phyloP scores from a whole-genome alignment of 2,888 invertebrate genomes.

The Automeris io region DNA sequence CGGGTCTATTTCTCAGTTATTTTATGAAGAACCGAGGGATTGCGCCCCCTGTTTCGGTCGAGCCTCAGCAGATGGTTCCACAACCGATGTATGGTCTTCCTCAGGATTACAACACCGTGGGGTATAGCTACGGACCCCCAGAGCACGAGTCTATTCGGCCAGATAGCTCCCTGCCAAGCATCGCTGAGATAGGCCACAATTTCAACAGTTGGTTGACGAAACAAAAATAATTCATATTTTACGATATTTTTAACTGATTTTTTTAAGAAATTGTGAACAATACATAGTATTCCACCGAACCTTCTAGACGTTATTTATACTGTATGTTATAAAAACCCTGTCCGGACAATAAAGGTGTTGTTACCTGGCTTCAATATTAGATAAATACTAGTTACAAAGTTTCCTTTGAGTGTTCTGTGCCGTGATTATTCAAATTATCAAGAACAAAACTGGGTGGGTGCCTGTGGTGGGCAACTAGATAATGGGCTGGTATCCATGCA shows the following conservation, averaged over 20 bases:
- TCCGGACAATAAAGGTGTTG: too few species aligned
- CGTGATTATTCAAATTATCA: too few species aligned
- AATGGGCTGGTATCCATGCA: too few species aligned
- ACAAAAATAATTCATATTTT: slow-evolving; percentile 14
- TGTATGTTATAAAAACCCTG: too few species aligned
- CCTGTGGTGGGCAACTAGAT: too few species aligned
- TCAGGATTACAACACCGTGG: slow-evolving; percentile 58
- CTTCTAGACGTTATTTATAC: too few species aligned
- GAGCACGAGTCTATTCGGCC: slow-evolving; percentile 37
- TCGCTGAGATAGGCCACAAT: slow-evolving; percentile 42
- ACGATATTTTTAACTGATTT: too few species aligned
- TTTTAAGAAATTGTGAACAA: too few species aligned
- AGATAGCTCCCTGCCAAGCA: slow-evolving; percentile 32
- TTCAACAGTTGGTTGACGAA: slow-evolving; percentile 52
- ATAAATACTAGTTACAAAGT: not conserved
- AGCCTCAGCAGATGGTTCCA: slow-evolving; percentile 14
- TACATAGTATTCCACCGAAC: too few species aligned
- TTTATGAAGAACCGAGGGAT: slow-evolving; percentile 42
- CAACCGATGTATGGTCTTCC: slow-evolving; percentile 46
- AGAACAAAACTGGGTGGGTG: too few species aligned
- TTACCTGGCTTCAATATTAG: too few species aligned
- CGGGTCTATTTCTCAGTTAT: slow-evolving; percentile 50
- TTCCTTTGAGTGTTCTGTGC: not conserved
- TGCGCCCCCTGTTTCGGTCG: slow-evolving; percentile 6
- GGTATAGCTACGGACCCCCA: slow-evolving; percentile 61